These are phyloP conservation scores for Condylostylus longicornis DNA, from an alignment of 1,140 invertebrate species.

Conservation along the genomic window DNA sequence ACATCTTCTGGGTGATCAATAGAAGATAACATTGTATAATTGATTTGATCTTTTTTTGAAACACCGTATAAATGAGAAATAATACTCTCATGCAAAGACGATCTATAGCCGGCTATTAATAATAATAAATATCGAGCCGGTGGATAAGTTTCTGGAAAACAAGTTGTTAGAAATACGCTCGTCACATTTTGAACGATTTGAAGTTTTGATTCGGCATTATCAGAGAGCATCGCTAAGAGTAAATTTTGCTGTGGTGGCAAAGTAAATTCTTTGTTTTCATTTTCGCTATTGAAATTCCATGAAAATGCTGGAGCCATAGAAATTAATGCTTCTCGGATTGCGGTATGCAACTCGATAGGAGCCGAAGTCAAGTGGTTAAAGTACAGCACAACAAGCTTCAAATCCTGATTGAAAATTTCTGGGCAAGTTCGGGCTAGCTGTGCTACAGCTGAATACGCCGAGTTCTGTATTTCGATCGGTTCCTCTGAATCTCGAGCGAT, in stretches of 20 bases:
- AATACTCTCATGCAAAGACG: slow-evolving; percentile 26
- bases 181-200: slow-evolving; percentile 63
- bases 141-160: slow-evolving; percentile 67
- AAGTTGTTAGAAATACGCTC: slow-evolving; percentile 62
- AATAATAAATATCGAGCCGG: slow-evolving; percentile 69
- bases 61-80: slow-evolving; percentile 27
- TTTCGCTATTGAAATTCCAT: slow-evolving; percentile 28
- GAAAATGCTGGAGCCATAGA: slow-evolving; percentile 55
- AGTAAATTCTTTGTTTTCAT: slow-evolving; percentile 14
- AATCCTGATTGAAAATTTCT: slow-evolving; percentile 44
- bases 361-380: slow-evolving; percentile 40
- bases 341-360: slow-evolving; percentile 41
- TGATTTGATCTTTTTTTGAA: slow-evolving; percentile 29
- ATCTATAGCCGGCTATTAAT: slow-evolving; percentile 71
- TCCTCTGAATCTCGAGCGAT: slow-evolving; percentile 40
- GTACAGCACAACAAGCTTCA: slow-evolving; percentile 23
- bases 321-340: slow-evolving; percentile 53
- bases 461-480: slow-evolving; percentile 30
- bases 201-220: slow-evolving; percentile 48
- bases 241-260: slow-evolving; percentile 38
- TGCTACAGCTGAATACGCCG: slow-evolving; percentile 23
- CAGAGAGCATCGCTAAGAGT: slow-evolving; percentile 33
- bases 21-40: slow-evolving; percentile 24
- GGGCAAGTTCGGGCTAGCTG: slow-evolving; percentile 50
- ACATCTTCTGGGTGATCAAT: slow-evolving; percentile 19